A percentile compares a stretch with the other conserved stretches of the same genome.
Evolutionary conservation across 2,888 invertebrate species (phyloP).

Genomic region (Drosophila incognita): DNA sequence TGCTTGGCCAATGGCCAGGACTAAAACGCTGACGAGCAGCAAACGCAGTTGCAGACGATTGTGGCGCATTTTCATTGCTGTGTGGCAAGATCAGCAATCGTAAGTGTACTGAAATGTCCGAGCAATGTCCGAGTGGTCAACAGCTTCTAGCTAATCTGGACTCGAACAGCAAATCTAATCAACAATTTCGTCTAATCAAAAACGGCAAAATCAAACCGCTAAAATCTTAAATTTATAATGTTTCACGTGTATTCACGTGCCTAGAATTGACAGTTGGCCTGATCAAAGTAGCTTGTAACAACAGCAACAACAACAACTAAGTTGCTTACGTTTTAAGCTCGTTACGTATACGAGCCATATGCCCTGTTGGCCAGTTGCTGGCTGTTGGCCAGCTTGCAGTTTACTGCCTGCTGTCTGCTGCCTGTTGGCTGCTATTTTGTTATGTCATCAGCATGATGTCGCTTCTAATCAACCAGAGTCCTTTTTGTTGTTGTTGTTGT

Average conservation of each 20-base stretch:
- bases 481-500: slow-evolving; percentile 18
- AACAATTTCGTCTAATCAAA: slow-evolving; percentile 53
- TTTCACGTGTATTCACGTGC: slow-evolving; percentile 40
- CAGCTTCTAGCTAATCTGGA: slow-evolving; percentile 21
- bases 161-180: slow-evolving; percentile 61
- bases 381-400: slow-evolving; percentile 15
- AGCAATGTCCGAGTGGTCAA: not conserved
- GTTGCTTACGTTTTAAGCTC: slow-evolving; percentile 5
- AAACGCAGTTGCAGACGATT: slow-evolving; percentile 15
- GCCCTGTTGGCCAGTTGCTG: slow-evolving; percentile 10
- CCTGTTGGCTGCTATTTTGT: slow-evolving; percentile 30
- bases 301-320: not conserved
- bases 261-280: not conserved
- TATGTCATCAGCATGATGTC: slow-evolving; percentile 46
- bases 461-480: slow-evolving; percentile 56
- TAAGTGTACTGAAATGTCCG: slow-evolving; percentile 51
- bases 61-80: slow-evolving; percentile 40
- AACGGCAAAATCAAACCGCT: slow-evolving; percentile 52
- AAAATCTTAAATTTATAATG: slow-evolving; percentile 36
- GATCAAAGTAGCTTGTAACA: slow-evolving; percentile 10
- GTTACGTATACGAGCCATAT: slow-evolving; percentile 52
- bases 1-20: slow-evolving; percentile 30
- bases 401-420: not conserved
- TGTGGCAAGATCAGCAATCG: slow-evolving; percentile 42
- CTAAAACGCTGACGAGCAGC: slow-evolving; percentile 26